Base-by-base conservation (phyloP, 2,888 invertebrate species). In the Napeogenes sylphis region DNA sequence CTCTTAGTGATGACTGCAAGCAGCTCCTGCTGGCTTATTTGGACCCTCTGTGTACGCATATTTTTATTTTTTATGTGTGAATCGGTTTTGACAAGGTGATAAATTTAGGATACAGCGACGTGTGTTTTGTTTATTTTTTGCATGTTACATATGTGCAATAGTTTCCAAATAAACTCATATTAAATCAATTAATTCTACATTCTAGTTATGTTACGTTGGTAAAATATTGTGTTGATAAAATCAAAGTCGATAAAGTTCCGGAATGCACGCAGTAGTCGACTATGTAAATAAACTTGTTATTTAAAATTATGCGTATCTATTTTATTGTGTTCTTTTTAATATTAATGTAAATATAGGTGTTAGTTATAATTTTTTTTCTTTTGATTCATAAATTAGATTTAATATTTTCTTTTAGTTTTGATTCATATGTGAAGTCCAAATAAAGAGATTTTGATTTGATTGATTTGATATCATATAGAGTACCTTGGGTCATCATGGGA, bases 21-120 rank as follows among this genome's bases (percentile, higher is more conserved):
- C 64, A 73, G 76, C 65, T 67, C 75, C 72, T 71, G 70, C 75
- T 80, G 80, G 79, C 82, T 85, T 80, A 77, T 81, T 74, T 86
- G 85, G 85, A 86, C 83, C 71, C 76, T 89, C 73, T 86, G 84
- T 87, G 90, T 90, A 89, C 82, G 89, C 80, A 80, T 81, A 77
- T 70, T 73, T 75, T 80, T 73, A 77, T 71, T 70, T 70, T 73
- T 70, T 61, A 67, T 64, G 66, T 56, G 61, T 63, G 65, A 56
- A 54, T 54, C 47, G 47, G 51, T 45, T 35, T 35, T 42, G 53
- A 59, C 58, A 42, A 42, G 33, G 56, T 45, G 45, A 61, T 42
- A 47, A 42, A 42, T 10, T 10, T 6, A 10, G 42, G 8, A 2
- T 38, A 38, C 38, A 38, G 4, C 10, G 3, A 42, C 3, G 3